phyloP scores from a whole-genome alignment of 2,113 vertebrate species.

The Gobius niger region DNA sequence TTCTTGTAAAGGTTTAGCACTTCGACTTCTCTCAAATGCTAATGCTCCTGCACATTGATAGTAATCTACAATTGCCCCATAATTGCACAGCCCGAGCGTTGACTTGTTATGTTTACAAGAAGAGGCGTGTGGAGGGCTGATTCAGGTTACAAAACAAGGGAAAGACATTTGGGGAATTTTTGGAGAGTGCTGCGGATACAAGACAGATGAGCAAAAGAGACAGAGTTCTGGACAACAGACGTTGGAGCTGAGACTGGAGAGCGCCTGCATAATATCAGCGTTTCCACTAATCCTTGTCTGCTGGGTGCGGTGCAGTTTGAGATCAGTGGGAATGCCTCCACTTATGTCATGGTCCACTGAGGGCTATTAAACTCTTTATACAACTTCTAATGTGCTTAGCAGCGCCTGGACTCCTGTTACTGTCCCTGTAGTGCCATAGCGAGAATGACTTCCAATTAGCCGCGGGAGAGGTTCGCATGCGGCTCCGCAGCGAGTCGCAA shows the following conservation, averaged over 20 bases:
- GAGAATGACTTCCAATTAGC: constrained; percentile 37
- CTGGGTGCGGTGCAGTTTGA: constrained; percentile 37
- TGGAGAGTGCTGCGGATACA: constrained; percentile 16
- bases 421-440: constrained; percentile 15
- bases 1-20: too few relatives aligned
- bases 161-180: constrained; percentile 4
- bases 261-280: constrained; percentile 39
- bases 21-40: too few relatives aligned
- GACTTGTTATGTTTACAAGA: not conserved
- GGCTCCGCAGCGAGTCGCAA: constrained; percentile 8
- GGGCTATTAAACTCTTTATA: constrained; percentile 44
- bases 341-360: constrained; percentile 35
- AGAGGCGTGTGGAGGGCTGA: constrained; percentile 15
- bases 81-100: too few relatives aligned
- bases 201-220: constrained; percentile 20
- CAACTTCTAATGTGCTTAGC: constrained; percentile 36
- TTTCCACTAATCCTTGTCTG: constrained; percentile 52
- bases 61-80: too few relatives aligned
- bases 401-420: constrained; percentile 36
- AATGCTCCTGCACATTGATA: too few relatives aligned
- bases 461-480: constrained; percentile 12
- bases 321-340: constrained; percentile 31
- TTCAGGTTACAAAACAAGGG: constrained; percentile 17
- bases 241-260: constrained; percentile 30
- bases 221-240: constrained; percentile 35